Base-by-base conservation (phyloP, 2,797 vertebrate species). In the Xerus rutilus region DNA sequence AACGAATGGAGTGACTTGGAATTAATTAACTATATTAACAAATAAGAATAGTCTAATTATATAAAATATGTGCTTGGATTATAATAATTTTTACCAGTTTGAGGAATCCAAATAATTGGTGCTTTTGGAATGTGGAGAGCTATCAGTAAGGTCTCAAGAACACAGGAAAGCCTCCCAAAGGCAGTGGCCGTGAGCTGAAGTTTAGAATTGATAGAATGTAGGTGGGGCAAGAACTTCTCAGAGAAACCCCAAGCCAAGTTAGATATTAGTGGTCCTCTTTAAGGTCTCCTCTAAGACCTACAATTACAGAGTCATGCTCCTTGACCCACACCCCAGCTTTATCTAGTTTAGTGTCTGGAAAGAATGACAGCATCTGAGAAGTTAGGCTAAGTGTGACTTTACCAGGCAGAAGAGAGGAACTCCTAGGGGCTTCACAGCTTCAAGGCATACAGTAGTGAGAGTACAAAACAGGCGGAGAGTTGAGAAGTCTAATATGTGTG, bases 391-490 rank as follows among this genome's bases (percentile, higher is more conserved):
- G 43, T 6, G 52, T 18, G 25, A 35, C 59, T 85, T 84, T 82
- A 9, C 57, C 76, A 65, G 76, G 49, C 5, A 32, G 64, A 88
- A 65, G 45, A 35, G n/a, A 35, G n/a, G 67, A 73, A 45, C 76
- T 28, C 21, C 32, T 0, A 43, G 47, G 49, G 35, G 45, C 23
- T 3, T 70, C 28, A 2, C n/a, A 7, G 15, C 73, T 72, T 78
- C 5, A 14, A 69, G 47, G 43, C n/a, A 28, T 7, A 76, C 20
- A n/a, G 32, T 92, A 52, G 20, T 9, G 18, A 72, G 32, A 84
- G 25, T 7, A 8, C 12, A 0, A 0, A 1, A 32, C 18, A 2
- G 11, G 21, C 13, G n/a, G 52, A 67, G 78, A 35, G 28, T 7
- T 52, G 54, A 84, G 59, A 83, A 14, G 11, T 39, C 65, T 90